phyloP scores from a whole-genome alignment of 2,113 vertebrate genomes.

The Periophthalmus modestus region DNA sequence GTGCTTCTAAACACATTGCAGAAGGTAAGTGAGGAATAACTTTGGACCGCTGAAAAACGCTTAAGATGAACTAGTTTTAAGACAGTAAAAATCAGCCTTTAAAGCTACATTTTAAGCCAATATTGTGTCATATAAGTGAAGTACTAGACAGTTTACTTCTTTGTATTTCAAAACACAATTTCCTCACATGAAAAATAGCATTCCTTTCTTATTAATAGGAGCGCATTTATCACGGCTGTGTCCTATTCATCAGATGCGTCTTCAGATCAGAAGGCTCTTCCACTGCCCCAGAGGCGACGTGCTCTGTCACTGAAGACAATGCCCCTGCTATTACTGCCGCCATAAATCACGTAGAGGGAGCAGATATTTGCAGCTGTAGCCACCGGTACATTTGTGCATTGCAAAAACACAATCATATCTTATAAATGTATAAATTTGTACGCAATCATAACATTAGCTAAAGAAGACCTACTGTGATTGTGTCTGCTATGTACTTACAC shows the following conservation, averaged over 20 bases:
- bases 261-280: background rate
- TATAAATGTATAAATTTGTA: no score
- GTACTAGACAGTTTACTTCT: background rate
- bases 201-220: background rate
- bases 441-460: no score
- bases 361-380: background rate
- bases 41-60: no score
- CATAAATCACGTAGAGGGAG: background rate
- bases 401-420: background rate
- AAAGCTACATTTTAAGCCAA: background rate
- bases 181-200: background rate
- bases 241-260: background rate
- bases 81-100: no score
- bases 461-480: background rate
- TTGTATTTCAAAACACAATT: background rate
- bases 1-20: no score
- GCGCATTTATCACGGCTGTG: background rate
- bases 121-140: background rate
- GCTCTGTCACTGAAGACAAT: background rate
- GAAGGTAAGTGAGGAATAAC: no score
- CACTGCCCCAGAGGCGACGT: background rate
- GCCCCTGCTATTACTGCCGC: background rate
- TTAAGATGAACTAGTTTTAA: no score
- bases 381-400: background rate
- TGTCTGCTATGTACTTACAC: no score